Conservation (phyloP, 2,113 vertebrate genomes). For the Apistogramma diplotaenia region DNA sequence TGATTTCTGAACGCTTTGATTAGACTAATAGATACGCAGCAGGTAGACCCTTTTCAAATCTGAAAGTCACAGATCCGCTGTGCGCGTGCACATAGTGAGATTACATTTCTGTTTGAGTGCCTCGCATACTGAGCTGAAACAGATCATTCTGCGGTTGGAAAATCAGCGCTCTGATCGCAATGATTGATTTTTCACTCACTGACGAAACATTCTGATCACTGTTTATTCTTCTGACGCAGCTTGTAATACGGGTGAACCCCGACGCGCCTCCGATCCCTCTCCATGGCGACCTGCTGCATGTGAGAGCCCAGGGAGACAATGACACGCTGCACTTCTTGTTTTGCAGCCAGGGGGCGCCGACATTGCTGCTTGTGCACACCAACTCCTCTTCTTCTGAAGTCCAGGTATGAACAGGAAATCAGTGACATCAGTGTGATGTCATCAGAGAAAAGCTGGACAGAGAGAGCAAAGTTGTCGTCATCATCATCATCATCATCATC, state of each 20-base stretch:
- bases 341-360: conserved; percentile 81
- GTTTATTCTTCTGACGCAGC: conserved; percentile 64
- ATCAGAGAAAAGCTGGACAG: not conserved
- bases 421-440: not conserved
- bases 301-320: conserved; percentile 74
- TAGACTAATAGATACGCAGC: not conserved
- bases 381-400: conserved; percentile 70
- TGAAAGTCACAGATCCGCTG: not conserved
- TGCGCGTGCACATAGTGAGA: no score
- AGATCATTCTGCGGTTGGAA: no score
- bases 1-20: not conserved
- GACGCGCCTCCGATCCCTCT: conserved; percentile 2
- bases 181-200: not conserved
- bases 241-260: conserved; percentile 79
- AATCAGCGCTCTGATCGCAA: not conserved
- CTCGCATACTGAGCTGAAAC: no score
- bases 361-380: conserved; percentile 84
- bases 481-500: no score
- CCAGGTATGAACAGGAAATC: conserved; percentile 6
- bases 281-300: conserved; percentile 80
- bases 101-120: no score
- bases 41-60: not conserved
- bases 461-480: no score
- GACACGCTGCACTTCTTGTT: conserved; percentile 90
- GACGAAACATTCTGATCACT: not conserved